phyloP scores from a whole-genome alignment of 2,113 vertebrate species.

The Microtus ochrogaster region DNA sequence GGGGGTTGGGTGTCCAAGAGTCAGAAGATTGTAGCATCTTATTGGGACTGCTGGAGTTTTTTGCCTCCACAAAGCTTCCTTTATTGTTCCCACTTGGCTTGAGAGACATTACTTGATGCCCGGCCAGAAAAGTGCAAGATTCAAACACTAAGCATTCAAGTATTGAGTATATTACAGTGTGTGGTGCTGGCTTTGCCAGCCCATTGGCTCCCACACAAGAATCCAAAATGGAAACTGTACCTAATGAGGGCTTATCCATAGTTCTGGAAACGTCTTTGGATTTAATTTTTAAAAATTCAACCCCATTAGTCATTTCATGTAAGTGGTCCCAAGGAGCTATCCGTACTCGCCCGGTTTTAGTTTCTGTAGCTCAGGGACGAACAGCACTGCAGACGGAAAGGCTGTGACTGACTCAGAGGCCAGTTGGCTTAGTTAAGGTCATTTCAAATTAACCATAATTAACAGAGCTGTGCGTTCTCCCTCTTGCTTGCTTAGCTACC shows the following conservation, averaged over 20 bases:
- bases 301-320: conserved; percentile 61
- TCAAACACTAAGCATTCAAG: conserved; percentile 45
- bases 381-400: neutral
- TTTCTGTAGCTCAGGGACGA: conserved; percentile 36
- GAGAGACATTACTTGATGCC: conserved; percentile 46
- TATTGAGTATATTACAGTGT: conserved; percentile 29
- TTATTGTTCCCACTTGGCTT: conserved; percentile 51
- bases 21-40: neutral
- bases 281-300: conserved; percentile 68
- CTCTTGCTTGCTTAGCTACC: conserved; percentile 20
- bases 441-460: conserved; percentile 49
- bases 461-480: neutral
- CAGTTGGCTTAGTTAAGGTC: conserved; percentile 42
- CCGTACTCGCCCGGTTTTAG: conserved; percentile 36
- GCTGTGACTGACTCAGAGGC: neutral
- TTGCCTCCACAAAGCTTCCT: conserved; percentile 10
- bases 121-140: conserved; percentile 39
- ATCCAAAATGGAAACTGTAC: conserved; percentile 75
- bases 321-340: conserved; percentile 69
- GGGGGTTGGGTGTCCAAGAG: neutral
- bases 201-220: conserved; percentile 70
- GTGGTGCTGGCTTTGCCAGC: conserved; percentile 55
- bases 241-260: conserved; percentile 61
- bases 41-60: neutral
- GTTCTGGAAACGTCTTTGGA: conserved; percentile 62